A percentile compares a stretch with the other conserved stretches of the same genome.
These are phyloP conservation scores for Microtus montanus DNA, from an alignment of 2,113 vertebrate genomes.

Conservation along the genomic window DNA sequence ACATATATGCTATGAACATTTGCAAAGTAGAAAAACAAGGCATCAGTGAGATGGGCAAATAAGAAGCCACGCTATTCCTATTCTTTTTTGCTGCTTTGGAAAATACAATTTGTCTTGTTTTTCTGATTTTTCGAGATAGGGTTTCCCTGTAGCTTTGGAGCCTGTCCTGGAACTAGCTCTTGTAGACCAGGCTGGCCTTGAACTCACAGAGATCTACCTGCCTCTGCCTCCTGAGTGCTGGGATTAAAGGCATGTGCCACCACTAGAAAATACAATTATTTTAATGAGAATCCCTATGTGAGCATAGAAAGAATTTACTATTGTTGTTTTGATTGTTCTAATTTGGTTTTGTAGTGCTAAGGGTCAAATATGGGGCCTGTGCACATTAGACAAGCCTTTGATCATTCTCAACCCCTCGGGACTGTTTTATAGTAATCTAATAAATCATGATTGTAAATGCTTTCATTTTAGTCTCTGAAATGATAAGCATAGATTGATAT, in stretches of 20 bases:
- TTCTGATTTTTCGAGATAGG: too few species aligned
- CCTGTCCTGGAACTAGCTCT: too few species aligned
- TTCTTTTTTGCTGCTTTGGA: background rate
- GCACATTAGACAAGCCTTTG: background rate
- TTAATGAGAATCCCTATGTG: background rate
- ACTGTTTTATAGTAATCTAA: background rate
- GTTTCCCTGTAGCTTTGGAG: too few species aligned
- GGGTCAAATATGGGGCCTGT: background rate
- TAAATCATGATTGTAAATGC: background rate
- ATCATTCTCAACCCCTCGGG: background rate
- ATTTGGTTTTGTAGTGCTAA: background rate
- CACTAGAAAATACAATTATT: background rate
- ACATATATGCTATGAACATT: background rate
- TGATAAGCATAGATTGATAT: background rate
- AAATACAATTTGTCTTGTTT: background rate
- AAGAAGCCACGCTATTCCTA: background rate
- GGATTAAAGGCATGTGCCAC: too few species aligned
- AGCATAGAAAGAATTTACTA: background rate
- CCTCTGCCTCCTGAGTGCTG: too few species aligned
- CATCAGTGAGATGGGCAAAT: background rate
- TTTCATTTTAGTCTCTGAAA: background rate
- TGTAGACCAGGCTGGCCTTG: too few species aligned
- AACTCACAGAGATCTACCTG: too few species aligned
- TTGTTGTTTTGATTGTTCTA: background rate
- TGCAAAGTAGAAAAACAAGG: background rate